Evolutionary conservation across 2,797 vertebrate genomes (phyloP).

Genomic region (Triplophysa bombifrons): DNA sequence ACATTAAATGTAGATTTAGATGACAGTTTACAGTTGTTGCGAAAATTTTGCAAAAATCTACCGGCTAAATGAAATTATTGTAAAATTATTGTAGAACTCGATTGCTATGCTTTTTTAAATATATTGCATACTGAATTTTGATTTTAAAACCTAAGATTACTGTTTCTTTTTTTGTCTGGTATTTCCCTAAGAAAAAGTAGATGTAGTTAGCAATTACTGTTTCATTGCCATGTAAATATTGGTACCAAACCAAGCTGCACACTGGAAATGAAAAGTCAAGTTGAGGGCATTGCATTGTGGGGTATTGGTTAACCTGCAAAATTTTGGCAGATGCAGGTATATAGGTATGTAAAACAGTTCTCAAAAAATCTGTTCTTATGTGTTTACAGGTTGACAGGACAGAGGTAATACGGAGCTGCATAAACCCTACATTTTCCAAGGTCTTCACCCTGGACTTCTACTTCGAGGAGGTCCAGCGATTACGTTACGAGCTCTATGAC

Average conservation of each 20-base stretch:
- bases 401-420: constrained; percentile 91
- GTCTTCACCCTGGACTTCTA: constrained; percentile 96
- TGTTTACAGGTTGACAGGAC: constrained; percentile 90
- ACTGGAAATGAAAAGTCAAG: too few species aligned
- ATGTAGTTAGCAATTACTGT: neutral
- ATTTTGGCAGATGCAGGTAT: neutral
- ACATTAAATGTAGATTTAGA: too few species aligned
- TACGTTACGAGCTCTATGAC: constrained; percentile 91
- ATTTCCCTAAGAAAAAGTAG: neutral
- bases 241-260: too few species aligned
- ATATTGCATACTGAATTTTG: too few species aligned
- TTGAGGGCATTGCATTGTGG: neutral
- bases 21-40: too few species aligned
- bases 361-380: neutral
- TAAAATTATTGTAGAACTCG: too few species aligned
- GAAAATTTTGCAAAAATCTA: too few species aligned
- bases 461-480: constrained; percentile 93
- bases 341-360: too few species aligned
- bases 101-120: too few species aligned
- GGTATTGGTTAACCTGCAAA: neutral
- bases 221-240: too few species aligned
- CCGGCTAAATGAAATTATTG: too few species aligned
- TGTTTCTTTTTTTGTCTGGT: neutral
- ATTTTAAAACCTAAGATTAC: neutral
- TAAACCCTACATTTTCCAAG: constrained; percentile 92